These are phyloP conservation scores for Urocyon cinereoargenteus DNA, from an alignment of 2,797 vertebrate genomes.

Conservation along the genomic window DNA sequence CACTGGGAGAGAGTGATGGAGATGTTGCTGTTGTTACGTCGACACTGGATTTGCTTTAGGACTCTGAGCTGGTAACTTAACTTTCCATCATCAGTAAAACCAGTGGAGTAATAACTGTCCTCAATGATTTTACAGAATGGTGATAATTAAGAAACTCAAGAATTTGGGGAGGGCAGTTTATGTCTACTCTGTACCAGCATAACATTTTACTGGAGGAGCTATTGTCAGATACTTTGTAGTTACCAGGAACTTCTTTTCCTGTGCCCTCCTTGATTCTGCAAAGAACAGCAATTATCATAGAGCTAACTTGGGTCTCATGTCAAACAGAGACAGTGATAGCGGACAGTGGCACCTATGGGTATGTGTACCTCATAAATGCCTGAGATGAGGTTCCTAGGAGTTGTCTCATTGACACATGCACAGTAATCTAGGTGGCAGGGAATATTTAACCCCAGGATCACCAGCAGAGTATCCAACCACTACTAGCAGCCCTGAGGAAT, in stretches of 20 bases:
- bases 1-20: accelerated
- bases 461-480: neutral
- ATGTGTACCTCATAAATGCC: neutral
- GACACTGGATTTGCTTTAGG: neutral
- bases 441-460: neutral
- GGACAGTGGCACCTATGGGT: neutral
- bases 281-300: neutral
- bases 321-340: neutral
- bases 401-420: neutral
- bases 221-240: neutral
- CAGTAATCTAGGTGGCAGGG: neutral
- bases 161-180: neutral
- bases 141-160: neutral
- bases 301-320: neutral
- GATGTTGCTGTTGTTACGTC: neutral
- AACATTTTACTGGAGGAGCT: neutral
- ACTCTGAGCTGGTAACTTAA: neutral
- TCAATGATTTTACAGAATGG: neutral
- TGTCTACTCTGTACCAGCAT: neutral
- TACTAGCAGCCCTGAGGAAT: neutral
- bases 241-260: too few species aligned
- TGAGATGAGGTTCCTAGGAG: neutral
- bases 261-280: neutral
- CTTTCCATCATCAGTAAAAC: neutral
- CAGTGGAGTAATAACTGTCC: neutral